Evolutionary conservation across 2,113 vertebrate genomes (phyloP).

Genomic region (Petroica traversi): DNA sequence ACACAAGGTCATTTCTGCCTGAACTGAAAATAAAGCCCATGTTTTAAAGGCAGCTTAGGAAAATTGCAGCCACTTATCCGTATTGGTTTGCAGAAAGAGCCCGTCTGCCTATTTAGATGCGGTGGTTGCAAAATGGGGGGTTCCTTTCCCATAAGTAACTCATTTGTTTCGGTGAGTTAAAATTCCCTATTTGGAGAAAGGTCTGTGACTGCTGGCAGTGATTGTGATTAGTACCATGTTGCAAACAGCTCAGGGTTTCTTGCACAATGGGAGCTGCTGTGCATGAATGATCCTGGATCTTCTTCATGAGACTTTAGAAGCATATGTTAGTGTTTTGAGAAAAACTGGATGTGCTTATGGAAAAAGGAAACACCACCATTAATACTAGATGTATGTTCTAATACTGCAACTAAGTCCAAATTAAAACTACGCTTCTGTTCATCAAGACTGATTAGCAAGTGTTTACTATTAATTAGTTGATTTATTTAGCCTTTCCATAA

Average conservation of each 20-base stretch:
- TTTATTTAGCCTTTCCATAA: neutral
- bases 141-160: slow-evolving; percentile 13
- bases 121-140: neutral
- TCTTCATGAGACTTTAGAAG: neutral
- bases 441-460: neutral
- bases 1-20: slow-evolving; percentile 32
- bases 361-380: neutral
- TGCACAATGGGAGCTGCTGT: neutral
- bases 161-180: slow-evolving; percentile 21
- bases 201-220: neutral
- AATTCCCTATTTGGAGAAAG: neutral
- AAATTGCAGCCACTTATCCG: slow-evolving; percentile 27
- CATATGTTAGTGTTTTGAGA: neutral
- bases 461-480: neutral
- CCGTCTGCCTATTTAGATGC: neutral
- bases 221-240: neutral
- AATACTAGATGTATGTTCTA: neutral
- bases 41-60: neutral
- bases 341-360: neutral
- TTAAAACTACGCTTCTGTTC: neutral
- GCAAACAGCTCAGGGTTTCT: neutral
- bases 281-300: neutral
- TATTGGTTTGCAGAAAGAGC: slow-evolving; percentile 12
- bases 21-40: neutral
- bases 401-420: neutral